Evolutionary conservation across 2,797 vertebrate species (phyloP).

Genomic region (Rousettus madagascariensis): DNA sequence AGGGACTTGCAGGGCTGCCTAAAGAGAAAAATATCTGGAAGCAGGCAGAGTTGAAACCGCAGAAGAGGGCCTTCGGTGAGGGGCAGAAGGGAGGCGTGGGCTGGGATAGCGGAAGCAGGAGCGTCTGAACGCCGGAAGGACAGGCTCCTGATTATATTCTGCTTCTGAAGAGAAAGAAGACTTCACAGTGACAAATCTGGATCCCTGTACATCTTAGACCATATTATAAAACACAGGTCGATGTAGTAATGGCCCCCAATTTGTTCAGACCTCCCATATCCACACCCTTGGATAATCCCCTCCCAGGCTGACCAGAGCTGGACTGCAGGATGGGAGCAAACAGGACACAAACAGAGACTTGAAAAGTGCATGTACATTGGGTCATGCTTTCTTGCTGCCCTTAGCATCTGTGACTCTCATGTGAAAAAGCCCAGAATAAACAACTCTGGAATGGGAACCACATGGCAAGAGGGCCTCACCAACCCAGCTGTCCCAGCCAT

Average conservation of each 20-base stretch:
- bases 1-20: slow-evolving; percentile 45
- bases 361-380: background rate
- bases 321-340: background rate
- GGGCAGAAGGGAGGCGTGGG: rapidly evolving
- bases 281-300: too few relatives aligned
- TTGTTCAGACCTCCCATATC: background rate
- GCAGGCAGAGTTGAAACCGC: background rate
- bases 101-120: background rate
- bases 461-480: background rate
- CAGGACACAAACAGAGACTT: background rate
- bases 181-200: rapidly evolving
- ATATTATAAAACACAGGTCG: background rate
- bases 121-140: background rate
- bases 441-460: background rate
- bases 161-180: background rate
- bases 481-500: background rate
- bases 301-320: background rate
- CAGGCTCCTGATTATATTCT: background rate
- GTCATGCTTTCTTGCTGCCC: background rate
- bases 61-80: background rate
- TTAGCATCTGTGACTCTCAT: background rate
- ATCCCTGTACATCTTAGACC: background rate
- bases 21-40: slow-evolving; percentile 51
- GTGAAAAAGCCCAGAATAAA: background rate
- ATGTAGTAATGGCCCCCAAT: too few relatives aligned